Percentiles rank a stretch among this genome's conserved stretches.
phyloP scores from a whole-genome alignment of 2,113 vertebrate genomes.

The Paracanthobrama guichenoti region DNA sequence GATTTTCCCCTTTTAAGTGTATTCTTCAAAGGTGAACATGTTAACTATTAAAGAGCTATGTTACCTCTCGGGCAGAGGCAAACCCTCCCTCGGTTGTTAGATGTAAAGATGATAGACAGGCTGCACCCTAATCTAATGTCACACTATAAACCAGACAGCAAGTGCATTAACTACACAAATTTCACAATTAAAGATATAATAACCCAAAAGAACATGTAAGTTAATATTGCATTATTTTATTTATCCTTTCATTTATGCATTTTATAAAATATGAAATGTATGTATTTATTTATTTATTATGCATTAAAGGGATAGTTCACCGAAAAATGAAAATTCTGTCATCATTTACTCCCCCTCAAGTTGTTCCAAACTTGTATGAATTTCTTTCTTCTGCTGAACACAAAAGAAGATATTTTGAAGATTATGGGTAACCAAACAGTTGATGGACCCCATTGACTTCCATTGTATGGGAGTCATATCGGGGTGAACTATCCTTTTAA shows the following conservation, averaged over 20 bases:
- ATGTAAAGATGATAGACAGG: conserved; percentile 37
- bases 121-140: not conserved
- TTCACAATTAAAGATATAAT: too few relatives aligned
- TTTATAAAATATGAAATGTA: not conserved
- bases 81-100: conserved; percentile 50
- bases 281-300: not conserved
- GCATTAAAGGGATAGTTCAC: too few relatives aligned
- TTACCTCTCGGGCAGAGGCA: conserved; percentile 56
- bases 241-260: not conserved
- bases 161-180: not conserved
- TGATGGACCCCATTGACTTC: too few relatives aligned
- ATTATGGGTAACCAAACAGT: too few relatives aligned
- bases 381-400: too few relatives aligned
- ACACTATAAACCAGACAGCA: not conserved
- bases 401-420: too few relatives aligned
- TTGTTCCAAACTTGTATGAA: too few relatives aligned
- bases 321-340: too few relatives aligned
- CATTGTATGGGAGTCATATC: too few relatives aligned
- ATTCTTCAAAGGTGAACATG: conserved; percentile 77
- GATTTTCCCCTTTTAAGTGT: conserved; percentile 73
- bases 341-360: too few relatives aligned
- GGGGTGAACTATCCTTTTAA: too few relatives aligned
- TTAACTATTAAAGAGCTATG: conserved; percentile 68
- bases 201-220: not conserved
- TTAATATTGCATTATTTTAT: not conserved